A percentile compares a stretch with the other conserved stretches of the same genome.
Evolutionary conservation across 2,888 invertebrate species (phyloP).

Genomic region (Girardia tigrina): DNA sequence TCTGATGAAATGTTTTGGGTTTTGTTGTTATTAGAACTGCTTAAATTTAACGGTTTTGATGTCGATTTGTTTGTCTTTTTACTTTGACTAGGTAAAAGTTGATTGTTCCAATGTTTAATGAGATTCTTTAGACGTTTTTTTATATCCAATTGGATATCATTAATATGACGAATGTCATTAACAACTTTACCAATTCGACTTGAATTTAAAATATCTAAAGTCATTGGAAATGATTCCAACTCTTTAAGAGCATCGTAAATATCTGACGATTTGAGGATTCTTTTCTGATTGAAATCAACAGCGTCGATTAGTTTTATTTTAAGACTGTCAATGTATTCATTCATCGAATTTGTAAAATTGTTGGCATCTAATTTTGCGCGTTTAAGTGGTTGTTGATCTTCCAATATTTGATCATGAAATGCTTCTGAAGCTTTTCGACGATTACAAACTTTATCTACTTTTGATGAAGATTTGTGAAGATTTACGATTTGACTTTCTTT

Average conservation of each 20-base stretch:
- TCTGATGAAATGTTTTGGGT: too few species aligned
- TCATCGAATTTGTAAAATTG: too few species aligned
- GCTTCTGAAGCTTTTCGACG: too few species aligned
- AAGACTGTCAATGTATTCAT: constrained; percentile 1
- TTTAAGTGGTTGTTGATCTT: too few species aligned
- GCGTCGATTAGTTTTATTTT: constrained; percentile 8
- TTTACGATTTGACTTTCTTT: too few species aligned
- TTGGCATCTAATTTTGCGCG: too few species aligned
- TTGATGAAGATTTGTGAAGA: too few species aligned
- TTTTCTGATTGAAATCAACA: not conserved
- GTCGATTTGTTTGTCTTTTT: not conserved
- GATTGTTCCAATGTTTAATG: not conserved
- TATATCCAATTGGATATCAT: not conserved
- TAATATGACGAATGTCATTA: not conserved
- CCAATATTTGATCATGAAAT: too few species aligned
- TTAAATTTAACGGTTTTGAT: too few species aligned
- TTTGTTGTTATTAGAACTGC: too few species aligned
- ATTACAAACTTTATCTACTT: too few species aligned
- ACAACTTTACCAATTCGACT: not conserved
- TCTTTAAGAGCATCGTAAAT: not conserved
- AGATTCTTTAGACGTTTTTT: not conserved
- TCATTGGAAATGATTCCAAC: not conserved
- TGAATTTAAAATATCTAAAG: constrained; percentile 10
- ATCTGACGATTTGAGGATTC: not conserved
- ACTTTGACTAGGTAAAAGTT: not conserved